Conservation (phyloP, 2,113 vertebrate species). For the Andinoacara biseriatus region DNA sequence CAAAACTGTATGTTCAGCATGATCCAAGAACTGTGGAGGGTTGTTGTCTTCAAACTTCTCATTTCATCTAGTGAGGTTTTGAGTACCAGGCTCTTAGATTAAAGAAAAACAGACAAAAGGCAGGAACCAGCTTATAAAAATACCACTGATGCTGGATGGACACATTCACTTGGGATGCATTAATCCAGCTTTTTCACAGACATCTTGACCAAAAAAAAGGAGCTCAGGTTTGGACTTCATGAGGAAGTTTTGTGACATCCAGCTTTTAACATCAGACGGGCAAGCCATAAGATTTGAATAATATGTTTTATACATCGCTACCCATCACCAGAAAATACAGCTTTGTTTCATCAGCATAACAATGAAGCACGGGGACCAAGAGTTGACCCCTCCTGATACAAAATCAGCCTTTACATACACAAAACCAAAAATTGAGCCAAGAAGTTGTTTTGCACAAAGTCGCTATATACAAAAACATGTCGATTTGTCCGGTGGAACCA, state of each 20-base stretch:
- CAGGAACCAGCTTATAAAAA: no score
- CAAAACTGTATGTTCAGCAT: not conserved
- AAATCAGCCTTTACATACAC: not conserved
- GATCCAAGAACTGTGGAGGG: not conserved
- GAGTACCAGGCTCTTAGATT: not conserved
- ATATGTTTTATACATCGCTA: not conserved
- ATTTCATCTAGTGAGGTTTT: not conserved
- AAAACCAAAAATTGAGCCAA: not conserved
- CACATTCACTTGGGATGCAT: no score
- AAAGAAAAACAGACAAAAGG: no score
- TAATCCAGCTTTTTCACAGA: no score
- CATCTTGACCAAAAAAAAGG: no score
- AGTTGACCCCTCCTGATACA: not conserved
- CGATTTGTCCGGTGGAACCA: fast-evolving
- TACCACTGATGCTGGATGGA: no score
- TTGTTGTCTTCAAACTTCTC: not conserved
- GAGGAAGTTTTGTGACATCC: no score
- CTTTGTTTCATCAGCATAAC: no score
- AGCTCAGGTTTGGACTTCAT: no score
- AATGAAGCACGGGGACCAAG: no score
- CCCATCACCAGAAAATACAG: no score
- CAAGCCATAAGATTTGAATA: not conserved
- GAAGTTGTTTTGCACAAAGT: not conserved
- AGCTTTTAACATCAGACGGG: not conserved
- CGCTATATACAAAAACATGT: not conserved